Evolutionary conservation across 2,888 invertebrate species (phyloP).

Genomic region (Pollenia griseotomentosa): DNA sequence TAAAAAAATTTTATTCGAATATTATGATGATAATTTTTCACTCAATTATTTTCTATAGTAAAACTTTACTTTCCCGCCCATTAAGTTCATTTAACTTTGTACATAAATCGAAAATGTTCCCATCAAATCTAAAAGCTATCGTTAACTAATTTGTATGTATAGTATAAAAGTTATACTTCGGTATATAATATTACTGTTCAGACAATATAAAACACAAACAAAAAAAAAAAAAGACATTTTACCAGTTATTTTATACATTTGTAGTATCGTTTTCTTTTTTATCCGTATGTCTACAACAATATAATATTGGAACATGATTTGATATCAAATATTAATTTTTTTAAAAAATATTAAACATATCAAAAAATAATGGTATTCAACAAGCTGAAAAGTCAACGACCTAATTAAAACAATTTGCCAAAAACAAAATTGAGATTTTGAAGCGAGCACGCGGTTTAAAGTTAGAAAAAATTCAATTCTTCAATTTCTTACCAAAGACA

Average conservation of each 20-base stretch:
- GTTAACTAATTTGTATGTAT: constrained; percentile 46
- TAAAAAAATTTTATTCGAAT: too few relatives aligned
- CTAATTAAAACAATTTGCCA: constrained; percentile 71
- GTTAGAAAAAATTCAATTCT: constrained; percentile 68
- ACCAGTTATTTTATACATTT: constrained; percentile 68
- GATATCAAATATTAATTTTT: constrained; percentile 81
- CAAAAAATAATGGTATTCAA: constrained; percentile 59
- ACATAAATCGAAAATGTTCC: constrained; percentile 46
- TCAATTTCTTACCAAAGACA: constrained; percentile 32
- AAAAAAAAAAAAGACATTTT: constrained; percentile 18
- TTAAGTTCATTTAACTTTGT: background rate
- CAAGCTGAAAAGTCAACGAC: constrained; percentile 79
- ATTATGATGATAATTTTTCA: too few relatives aligned
- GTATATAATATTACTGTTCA: constrained; percentile 35
- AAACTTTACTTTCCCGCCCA: too few relatives aligned
- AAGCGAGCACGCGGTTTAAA: constrained; percentile 69
- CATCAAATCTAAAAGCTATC: constrained; percentile 46
- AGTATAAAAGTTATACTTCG: background rate
- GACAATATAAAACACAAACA: constrained; percentile 6
- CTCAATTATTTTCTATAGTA: too few relatives aligned
- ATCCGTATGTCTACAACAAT: constrained; percentile 25
- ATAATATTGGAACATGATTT: constrained; percentile 68
- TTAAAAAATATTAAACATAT: constrained; percentile 81
- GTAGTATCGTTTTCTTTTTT: constrained; percentile 43
- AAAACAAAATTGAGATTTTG: constrained; percentile 59